These are phyloP conservation scores for Scolopax rusticola DNA, from an alignment of 2,797 vertebrate species.

Conservation along the genomic window DNA sequence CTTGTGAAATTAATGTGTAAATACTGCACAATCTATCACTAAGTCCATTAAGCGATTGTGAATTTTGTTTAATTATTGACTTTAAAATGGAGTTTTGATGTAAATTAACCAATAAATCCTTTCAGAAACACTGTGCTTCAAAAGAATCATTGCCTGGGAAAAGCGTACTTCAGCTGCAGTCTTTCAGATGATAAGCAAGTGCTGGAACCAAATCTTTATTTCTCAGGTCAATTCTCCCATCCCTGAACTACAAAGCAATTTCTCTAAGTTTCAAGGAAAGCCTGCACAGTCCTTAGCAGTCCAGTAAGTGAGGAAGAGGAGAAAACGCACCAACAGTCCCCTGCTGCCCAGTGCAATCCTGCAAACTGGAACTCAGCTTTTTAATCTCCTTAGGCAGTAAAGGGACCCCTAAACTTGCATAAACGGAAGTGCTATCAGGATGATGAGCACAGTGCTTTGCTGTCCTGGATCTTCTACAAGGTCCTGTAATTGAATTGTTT, in stretches of 20 bases:
- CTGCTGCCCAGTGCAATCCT: neutral
- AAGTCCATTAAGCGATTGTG: neutral
- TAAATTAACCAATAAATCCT: neutral
- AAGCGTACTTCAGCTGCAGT: neutral
- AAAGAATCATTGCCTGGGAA: neutral
- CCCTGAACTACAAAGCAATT: neutral
- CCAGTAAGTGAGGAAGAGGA: neutral
- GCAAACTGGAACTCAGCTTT: neutral
- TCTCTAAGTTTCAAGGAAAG: neutral
- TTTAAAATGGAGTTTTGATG: neutral
- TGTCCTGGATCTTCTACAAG: neutral
- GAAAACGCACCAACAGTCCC: neutral
- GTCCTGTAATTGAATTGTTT: neutral
- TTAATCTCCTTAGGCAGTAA: neutral
- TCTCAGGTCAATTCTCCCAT: neutral
- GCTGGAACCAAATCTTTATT: neutral
- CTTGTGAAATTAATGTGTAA: neutral
- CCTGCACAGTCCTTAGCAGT: neutral
- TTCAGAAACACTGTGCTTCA: neutral
- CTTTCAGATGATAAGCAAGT: neutral
- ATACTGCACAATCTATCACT: neutral
- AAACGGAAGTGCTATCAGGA: neutral
- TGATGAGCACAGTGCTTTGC: neutral
- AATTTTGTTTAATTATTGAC: neutral
- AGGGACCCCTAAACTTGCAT: fast-evolving